These are phyloP conservation scores for Pelecanus crispus DNA, from an alignment of 2,113 vertebrate species.

Conservation along the genomic window DNA sequence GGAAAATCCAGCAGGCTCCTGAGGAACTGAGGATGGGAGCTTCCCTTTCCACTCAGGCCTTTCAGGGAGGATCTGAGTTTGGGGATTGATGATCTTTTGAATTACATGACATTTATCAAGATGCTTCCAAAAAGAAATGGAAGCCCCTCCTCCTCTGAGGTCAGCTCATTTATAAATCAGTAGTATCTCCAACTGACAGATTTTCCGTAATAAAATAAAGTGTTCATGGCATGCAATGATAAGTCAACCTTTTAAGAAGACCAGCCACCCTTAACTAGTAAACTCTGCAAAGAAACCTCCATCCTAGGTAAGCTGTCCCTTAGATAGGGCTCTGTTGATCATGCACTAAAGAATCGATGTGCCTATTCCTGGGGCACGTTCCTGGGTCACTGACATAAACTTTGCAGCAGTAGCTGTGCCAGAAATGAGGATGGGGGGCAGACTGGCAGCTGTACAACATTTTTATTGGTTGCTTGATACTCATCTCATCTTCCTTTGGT, in stretches of 20 bases:
- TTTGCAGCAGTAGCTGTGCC: background rate
- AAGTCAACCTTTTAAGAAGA: background rate
- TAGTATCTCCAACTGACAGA: background rate
- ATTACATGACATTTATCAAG: background rate
- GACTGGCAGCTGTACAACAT: background rate
- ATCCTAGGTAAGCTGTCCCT: background rate
- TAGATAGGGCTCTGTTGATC: background rate
- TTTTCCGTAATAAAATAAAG: background rate
- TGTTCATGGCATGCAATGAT: background rate
- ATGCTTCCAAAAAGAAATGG: background rate
- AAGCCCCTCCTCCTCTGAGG: background rate
- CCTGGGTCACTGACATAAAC: background rate
- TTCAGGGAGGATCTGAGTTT: background rate
- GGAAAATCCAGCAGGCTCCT: background rate
- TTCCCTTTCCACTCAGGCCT: background rate
- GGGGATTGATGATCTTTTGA: background rate
- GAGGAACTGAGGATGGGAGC: background rate
- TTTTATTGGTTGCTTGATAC: background rate
- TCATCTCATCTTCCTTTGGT: background rate
- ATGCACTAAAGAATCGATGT: background rate
- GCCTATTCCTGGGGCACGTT: background rate
- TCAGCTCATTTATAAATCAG: background rate
- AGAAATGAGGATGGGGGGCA: background rate
- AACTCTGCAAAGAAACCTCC: background rate
- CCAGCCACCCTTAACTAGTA: background rate